A percentile compares a stretch with the other conserved stretches of the same genome.
These are phyloP conservation scores for Chymomyza costata DNA, from an alignment of 1,140 invertebrate species.

Conservation along the genomic window DNA sequence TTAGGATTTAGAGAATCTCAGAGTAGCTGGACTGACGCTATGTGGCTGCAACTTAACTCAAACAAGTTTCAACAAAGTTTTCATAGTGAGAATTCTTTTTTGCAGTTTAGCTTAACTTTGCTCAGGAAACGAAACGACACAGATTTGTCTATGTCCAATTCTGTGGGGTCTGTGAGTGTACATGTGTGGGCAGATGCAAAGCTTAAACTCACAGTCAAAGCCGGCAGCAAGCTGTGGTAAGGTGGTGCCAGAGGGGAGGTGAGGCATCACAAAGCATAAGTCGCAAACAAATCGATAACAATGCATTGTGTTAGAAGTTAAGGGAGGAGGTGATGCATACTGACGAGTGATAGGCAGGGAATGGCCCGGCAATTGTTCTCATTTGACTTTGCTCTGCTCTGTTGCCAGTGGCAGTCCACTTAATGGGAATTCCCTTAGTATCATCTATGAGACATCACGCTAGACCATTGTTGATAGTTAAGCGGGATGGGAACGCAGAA, in stretches of 20 bases:
- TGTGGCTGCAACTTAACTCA: conserved; percentile 58
- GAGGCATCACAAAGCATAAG: conserved; percentile 30
- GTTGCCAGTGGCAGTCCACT: conserved; percentile 46
- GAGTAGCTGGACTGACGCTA: too few relatives aligned
- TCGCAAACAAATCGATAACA: too few relatives aligned
- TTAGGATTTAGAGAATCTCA: too few relatives aligned
- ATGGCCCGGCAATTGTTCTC: conserved; percentile 57
- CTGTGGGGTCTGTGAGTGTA: too few relatives aligned
- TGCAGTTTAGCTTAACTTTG: conserved; percentile 19
- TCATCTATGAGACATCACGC: too few relatives aligned
- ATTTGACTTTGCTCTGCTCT: conserved; percentile 67
- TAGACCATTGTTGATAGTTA: too few relatives aligned
- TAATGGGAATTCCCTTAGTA: conserved; percentile 58
- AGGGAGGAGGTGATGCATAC: background rate
- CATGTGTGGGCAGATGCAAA: too few relatives aligned
- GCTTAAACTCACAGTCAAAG: too few relatives aligned
- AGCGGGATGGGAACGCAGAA: too few relatives aligned
- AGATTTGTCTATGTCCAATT: too few relatives aligned
- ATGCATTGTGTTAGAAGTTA: background rate
- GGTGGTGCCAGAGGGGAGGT: conserved; percentile 13
- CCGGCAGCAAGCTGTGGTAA: conserved; percentile 16
- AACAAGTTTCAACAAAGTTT: conserved; percentile 63
- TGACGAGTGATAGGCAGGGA: conserved; percentile 2
- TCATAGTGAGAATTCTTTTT: conserved; percentile 25
- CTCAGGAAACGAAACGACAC: too few relatives aligned